These are phyloP conservation scores for Delia radicum DNA, from an alignment of 1,140 invertebrate species.

Conservation along the genomic window DNA sequence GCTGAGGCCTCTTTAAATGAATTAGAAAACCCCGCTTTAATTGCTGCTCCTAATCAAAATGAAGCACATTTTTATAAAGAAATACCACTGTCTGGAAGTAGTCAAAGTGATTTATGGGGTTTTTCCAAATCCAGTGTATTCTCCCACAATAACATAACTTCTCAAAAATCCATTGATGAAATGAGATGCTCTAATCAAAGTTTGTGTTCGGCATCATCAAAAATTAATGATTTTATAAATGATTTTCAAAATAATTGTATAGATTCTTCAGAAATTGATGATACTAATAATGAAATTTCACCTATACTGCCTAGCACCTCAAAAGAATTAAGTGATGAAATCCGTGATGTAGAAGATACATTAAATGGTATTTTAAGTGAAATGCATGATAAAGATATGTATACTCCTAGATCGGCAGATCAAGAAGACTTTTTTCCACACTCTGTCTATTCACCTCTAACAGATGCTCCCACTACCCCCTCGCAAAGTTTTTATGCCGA, in stretches of 20 bases:
- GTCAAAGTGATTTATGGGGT: background rate
- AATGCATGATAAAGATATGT: constrained; percentile 52
- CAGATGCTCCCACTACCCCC: constrained; percentile 26
- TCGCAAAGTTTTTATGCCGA: constrained; percentile 25
- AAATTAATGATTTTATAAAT: constrained; percentile 28
- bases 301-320: background rate
- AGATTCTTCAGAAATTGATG: constrained; percentile 11
- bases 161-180: background rate
- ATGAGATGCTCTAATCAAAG: background rate
- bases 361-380: constrained; percentile 51
- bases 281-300: background rate
- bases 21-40: background rate
- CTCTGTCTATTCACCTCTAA: constrained; percentile 44
- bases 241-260: constrained; percentile 24
- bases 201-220: background rate
- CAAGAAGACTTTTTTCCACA: constrained; percentile 45
- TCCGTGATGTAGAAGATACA: constrained; percentile 44
- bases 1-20: background rate
- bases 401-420: constrained; percentile 43
- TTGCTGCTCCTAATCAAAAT: too few relatives aligned
- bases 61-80: background rate
- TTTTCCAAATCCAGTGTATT: background rate
- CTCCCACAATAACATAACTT: background rate
- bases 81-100: background rate
- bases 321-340: constrained; percentile 33